phyloP scores from a whole-genome alignment of 1,140 invertebrate genomes.

The Atta texana region DNA sequence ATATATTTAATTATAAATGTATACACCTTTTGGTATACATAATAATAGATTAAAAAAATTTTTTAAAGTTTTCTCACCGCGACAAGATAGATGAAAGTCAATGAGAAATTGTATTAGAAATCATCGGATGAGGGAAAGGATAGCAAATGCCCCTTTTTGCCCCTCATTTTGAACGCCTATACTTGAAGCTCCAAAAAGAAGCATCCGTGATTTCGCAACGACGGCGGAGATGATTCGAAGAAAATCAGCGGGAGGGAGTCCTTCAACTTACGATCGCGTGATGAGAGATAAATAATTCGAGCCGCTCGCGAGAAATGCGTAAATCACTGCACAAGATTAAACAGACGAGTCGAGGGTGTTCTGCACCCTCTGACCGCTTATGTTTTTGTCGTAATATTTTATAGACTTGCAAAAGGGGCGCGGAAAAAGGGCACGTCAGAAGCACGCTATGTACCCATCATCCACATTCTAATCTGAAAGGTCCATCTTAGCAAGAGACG shows the following conservation, averaged over 20 bases:
- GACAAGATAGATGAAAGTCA: too few relatives aligned
- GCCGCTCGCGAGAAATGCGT: constrained; percentile 49
- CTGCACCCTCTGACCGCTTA: constrained; percentile 53
- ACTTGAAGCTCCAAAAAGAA: background rate
- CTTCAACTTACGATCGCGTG: background rate
- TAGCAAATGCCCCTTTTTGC: too few relatives aligned
- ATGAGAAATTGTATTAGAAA: too few relatives aligned
- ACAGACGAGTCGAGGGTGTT: background rate
- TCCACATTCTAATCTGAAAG: constrained; percentile 26
- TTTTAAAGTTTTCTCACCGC: too few relatives aligned
- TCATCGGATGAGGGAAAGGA: too few relatives aligned
- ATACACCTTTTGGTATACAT: too few relatives aligned
- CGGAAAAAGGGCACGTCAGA: constrained; percentile 65
- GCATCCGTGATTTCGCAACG: constrained; percentile 21
- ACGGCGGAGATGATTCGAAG: constrained; percentile 16
- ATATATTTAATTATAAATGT: too few relatives aligned
- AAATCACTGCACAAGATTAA: constrained; percentile 76
- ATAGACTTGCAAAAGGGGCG: constrained; percentile 70
- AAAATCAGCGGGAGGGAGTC: constrained; percentile 10
- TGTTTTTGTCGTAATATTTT: constrained; percentile 82
- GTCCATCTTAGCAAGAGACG: constrained; percentile 26
- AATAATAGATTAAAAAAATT: too few relatives aligned
- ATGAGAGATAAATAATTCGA: constrained; percentile 65
- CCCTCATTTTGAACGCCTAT: too few relatives aligned
- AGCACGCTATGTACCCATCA: constrained; percentile 66